Evolutionary conservation across 2,888 invertebrate species (phyloP).

Genomic region (Nemotelus pantherinus): DNA sequence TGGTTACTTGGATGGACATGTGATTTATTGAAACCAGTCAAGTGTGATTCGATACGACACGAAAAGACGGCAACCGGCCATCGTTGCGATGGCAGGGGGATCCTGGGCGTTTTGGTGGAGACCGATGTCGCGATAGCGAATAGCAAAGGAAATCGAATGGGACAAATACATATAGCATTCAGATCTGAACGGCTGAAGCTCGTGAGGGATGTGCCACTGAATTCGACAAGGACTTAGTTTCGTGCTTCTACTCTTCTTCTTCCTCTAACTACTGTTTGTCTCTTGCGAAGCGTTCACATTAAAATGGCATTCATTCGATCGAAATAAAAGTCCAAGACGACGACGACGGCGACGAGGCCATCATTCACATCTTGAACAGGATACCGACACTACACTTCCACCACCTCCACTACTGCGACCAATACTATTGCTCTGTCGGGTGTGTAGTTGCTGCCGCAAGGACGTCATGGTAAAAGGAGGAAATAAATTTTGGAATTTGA

Average conservation of each 20-base stretch:
- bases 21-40: conserved; percentile 48
- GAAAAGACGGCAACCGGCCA: conserved; percentile 1
- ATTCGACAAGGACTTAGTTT: conserved; percentile 9
- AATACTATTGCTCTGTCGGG: neutral
- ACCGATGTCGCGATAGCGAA: conserved; percentile 1
- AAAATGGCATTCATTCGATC: conserved; percentile 33
- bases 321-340: conserved; percentile 37
- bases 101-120: neutral
- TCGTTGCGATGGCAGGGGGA: neutral
- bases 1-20: conserved; percentile 48
- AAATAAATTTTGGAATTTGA: conserved; percentile 44
- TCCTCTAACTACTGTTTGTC: neutral
- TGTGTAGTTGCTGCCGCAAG: conserved; percentile 18
- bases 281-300: conserved; percentile 18
- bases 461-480: conserved; percentile 41
- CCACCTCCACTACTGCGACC: neutral
- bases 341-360: conserved; percentile 1
- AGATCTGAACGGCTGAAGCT: neutral
- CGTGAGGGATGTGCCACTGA: conserved; percentile 30
- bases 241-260: neutral
- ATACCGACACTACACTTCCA: neutral
- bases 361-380: conserved; percentile 43
- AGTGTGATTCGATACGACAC: conserved; percentile 42
- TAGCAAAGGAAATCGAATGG: conserved; percentile 8
- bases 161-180: conserved; percentile 5